Percentiles rank a stretch among this genome's conserved stretches.
These are phyloP conservation scores for Monarcha castaneiventris DNA, from an alignment of 2,113 vertebrate species.

Conservation along the genomic window DNA sequence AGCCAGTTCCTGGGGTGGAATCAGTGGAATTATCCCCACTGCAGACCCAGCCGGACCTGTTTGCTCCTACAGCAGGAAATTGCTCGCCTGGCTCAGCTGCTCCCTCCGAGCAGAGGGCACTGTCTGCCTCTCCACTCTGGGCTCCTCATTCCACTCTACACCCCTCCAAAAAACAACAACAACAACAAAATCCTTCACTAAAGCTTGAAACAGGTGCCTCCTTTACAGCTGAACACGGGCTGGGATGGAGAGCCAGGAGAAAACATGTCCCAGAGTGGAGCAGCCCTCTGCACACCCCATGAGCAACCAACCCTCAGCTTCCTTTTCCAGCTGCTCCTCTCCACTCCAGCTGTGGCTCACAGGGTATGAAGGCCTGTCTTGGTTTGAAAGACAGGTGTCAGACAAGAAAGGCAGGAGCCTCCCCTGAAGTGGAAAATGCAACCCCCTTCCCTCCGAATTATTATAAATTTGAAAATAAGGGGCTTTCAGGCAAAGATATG, in stretches of 20 bases:
- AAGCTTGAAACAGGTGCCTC: neutral
- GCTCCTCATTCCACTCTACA: neutral
- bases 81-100: neutral
- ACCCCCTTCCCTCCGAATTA: too few relatives aligned
- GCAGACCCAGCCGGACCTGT: neutral
- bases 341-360: neutral
- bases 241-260: neutral
- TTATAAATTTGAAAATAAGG: too few relatives aligned
- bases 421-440: too few relatives aligned
- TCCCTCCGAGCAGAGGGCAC: neutral
- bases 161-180: neutral
- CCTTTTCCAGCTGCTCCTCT: neutral
- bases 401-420: too few relatives aligned
- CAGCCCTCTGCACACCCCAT: neutral
- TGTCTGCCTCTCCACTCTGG: neutral
- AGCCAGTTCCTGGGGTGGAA: neutral
- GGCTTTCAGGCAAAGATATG: too few relatives aligned
- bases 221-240: neutral
- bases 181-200: neutral
- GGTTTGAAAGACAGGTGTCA: too few relatives aligned
- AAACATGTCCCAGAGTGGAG: fast-evolving
- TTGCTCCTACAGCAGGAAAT: neutral
- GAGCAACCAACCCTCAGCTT: neutral
- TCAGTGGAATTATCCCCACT: neutral
- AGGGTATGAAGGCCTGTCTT: neutral